phyloP scores from a whole-genome alignment of 30 jellyfish, hydroid and myxozoan genomes.

The Mastigias papua region DNA sequence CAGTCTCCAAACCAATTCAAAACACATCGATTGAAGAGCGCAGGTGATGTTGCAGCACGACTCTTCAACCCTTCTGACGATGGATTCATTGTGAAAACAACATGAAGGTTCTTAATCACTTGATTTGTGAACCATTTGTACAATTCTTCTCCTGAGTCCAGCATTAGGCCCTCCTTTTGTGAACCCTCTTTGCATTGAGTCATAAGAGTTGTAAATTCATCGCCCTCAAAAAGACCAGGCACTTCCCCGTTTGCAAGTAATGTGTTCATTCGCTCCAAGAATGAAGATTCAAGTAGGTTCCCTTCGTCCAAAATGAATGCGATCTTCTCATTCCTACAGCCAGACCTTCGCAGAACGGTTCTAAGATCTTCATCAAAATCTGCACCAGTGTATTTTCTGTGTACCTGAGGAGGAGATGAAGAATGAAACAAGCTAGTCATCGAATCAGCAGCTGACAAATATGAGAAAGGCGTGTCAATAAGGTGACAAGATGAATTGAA shows the following conservation, averaged over 20 bases:
- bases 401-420: too few species aligned
- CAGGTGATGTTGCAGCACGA: constrained; percentile 99
- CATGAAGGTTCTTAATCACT: constrained; percentile 95
- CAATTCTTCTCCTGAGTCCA: constrained; percentile 97
- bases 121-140: constrained; percentile 99
- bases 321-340: constrained; percentile 96
- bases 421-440: too few species aligned
- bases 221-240: constrained; percentile 99
- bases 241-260: constrained; percentile 99
- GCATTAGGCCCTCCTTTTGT: constrained; percentile 98
- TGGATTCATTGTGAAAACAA: constrained; percentile 97
- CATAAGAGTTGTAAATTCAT: constrained; percentile 96
- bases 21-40: constrained; percentile 97
- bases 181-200: constrained; percentile 99
- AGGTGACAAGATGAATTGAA: too few species aligned
- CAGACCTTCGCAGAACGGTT: constrained; percentile 90
- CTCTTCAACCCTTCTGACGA: constrained; percentile 96
- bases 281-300: constrained; percentile 92
- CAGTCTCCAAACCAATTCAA: constrained; percentile 99
- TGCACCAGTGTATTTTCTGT: constrained; percentile 97
- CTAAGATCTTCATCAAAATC: constrained; percentile 99
- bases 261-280: constrained; percentile 98
- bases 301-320: constrained; percentile 99
- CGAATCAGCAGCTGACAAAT: too few species aligned
- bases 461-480: too few species aligned